Evolutionary conservation across 2,797 vertebrate genomes (phyloP).

Genomic region (Pantherophis vulpinus): DNA sequence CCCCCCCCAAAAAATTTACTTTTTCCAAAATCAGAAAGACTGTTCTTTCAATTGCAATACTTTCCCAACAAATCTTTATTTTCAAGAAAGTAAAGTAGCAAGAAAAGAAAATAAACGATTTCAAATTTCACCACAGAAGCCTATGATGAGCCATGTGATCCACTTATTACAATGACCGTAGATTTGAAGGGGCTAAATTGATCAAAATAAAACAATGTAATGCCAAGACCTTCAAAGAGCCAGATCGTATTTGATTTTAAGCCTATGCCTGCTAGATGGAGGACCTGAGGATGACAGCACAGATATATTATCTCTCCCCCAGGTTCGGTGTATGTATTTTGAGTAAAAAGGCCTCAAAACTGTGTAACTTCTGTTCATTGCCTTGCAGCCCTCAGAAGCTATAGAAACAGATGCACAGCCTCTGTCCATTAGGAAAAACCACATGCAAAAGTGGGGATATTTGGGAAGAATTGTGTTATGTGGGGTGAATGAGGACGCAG

Average conservation of each 20-base stretch:
- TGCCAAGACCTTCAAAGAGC: not conserved
- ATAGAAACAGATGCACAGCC: not conserved
- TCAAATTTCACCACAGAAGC: not conserved
- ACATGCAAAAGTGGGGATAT: not conserved
- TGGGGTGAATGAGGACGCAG: too few relatives aligned
- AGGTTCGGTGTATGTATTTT: not conserved
- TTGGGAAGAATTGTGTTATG: not conserved
- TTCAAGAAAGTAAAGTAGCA: not conserved
- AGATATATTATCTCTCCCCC: not conserved
- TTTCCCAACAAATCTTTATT: not conserved
- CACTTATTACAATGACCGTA: not conserved
- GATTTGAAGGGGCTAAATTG: not conserved
- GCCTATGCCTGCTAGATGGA: not conserved
- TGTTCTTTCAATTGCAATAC: not conserved
- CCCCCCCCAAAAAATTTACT: not conserved
- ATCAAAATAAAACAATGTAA: not conserved
- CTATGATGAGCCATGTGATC: not conserved
- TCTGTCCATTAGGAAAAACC: not conserved
- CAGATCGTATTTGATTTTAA: not conserved
- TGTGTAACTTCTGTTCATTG: not conserved
- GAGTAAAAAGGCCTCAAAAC: not conserved
- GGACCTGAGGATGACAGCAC: not conserved
- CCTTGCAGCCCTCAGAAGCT: not conserved
- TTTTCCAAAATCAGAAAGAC: not conserved
- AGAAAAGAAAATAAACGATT: not conserved